Evolutionary conservation across 2,797 vertebrate species (phyloP), one percentile per base, ranked within the genome.

Genomic region (Schizopygopsis pylzovi): DNA sequence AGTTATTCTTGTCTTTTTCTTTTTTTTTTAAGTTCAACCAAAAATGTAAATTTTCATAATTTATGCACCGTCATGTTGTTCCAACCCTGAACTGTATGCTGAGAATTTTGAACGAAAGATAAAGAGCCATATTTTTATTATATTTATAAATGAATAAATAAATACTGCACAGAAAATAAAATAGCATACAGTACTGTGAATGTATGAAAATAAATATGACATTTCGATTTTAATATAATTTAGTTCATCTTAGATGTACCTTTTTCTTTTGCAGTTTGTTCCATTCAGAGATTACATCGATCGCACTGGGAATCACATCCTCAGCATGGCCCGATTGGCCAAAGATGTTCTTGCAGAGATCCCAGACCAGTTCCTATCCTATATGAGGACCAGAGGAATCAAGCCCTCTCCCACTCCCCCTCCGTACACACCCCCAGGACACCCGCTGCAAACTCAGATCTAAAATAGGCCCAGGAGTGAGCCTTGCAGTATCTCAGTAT

Each of bases 211-310:
- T n/a, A 6, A 45, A 39, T 67, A 10, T 67, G 4, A 10, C 6
- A 7, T 71, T 7, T 11, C 3, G 1, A 52, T 52, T 52, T 52
- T 16, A n/a, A 68, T 49, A 1, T 16, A 33, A 67, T 65, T 65
- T 33, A 65, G 25, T 33, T 16, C 0, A n/a, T 59, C 20, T n/a
- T 33, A 28, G 4, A 2, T 16, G 13, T 16, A 65, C 28, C 6
- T 65, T 9, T 45, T 56, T 85, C 87, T 65, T 88, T 67, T 88
- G 61, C 86, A 99, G 98, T 99, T 99, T 73, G 98, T 99, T 86
- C 98, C 98, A 0, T 99, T 99, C 93, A 94, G 98, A 63, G 98
- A 99, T 92, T 99, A 99, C 87, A 96, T 99, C 12, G 98, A 99
- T 94, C 94, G 97, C 89, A 98, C 96, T 0, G 98, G 98, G 81